Evolutionary conservation across 92 coral and sea anemone genomes (phyloP), one percentile per base, ranked within the genome.

Genomic region (Phenganax subtilis): DNA sequence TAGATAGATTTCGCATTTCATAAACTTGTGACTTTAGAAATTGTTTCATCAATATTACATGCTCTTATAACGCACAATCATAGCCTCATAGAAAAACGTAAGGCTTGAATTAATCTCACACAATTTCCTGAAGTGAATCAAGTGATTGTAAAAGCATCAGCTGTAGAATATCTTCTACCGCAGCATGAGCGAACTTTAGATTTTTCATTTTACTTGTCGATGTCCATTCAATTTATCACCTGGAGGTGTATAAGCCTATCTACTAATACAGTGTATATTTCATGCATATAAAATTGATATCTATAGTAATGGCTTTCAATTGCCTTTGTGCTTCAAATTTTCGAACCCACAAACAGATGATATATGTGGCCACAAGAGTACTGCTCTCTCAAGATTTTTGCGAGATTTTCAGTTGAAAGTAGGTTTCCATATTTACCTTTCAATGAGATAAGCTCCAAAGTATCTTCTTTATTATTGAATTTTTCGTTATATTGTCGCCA

Each of bases 381-480:
- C 73, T 68, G 53, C 47, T 37, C 47, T 37, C 5, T 37, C 47
- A 37, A 37, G 52, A 68, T 6, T 10, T 68, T 68, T 68, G 73
- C 47, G 10, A 30, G 54, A 64, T 37, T 30, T 68, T 29, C 47
- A 37, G 47, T 2, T 37, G 47, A 7, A 37, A 37, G 10, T 30
- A 30, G 29, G 20, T 64, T 10, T 30, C 47, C 29, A 44, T 68
- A 68, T n/a, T 37, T 68, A 68, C 73, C 73, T 68, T 37, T 68
- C 73, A 37, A 37, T 2, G 73, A 66, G 44, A 66, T 25, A 30
- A 51, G 52, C 73, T 28, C 14, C 11, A 27, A 10, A 68, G 54
- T 68, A 68, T 68, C 73, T 64, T 64, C 77, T 72, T 72, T 52
- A 44, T 17, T 9, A 28, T 75, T 57, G 61, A 28, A 55, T 75